Evolutionary conservation across 2,113 vertebrate species (phyloP).

Genomic region (Lagenorhynchus albirostris): DNA sequence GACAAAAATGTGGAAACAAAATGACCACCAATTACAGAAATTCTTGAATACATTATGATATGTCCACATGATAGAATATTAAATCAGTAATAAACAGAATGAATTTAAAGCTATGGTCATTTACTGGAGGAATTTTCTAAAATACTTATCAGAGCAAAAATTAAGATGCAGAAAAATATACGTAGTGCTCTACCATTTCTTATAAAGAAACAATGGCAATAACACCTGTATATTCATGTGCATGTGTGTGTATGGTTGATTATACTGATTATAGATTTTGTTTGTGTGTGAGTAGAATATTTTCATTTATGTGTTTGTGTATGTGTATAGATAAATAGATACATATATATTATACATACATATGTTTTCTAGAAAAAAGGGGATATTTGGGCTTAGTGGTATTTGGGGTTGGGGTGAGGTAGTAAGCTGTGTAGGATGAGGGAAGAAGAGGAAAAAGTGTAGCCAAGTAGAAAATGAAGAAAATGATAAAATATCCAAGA

Average conservation of each 20-base stretch:
- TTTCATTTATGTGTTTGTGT: background rate
- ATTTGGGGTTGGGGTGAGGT: background rate
- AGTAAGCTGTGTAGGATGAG: background rate
- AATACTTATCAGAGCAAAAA: background rate
- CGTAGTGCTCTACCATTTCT: background rate
- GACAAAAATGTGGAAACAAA: background rate
- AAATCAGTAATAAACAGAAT: background rate
- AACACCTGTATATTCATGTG: background rate
- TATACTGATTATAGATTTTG: background rate
- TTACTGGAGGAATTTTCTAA: background rate
- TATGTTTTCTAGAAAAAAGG: background rate
- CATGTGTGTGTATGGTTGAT: background rate
- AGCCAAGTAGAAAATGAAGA: background rate
- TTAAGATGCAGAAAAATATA: background rate
- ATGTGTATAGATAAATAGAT: background rate
- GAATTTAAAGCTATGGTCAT: background rate
- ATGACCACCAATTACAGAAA: background rate
- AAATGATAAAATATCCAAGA: background rate
- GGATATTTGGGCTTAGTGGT: background rate
- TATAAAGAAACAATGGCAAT: background rate
- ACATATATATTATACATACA: background rate
- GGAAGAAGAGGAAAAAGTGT: background rate
- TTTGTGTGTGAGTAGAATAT: background rate
- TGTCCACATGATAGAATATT: background rate
- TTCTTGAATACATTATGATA: background rate